These are phyloP conservation scores for Pseudomyrmex cubaensis DNA, from an alignment of 1,140 invertebrate genomes.

Conservation along the genomic window DNA sequence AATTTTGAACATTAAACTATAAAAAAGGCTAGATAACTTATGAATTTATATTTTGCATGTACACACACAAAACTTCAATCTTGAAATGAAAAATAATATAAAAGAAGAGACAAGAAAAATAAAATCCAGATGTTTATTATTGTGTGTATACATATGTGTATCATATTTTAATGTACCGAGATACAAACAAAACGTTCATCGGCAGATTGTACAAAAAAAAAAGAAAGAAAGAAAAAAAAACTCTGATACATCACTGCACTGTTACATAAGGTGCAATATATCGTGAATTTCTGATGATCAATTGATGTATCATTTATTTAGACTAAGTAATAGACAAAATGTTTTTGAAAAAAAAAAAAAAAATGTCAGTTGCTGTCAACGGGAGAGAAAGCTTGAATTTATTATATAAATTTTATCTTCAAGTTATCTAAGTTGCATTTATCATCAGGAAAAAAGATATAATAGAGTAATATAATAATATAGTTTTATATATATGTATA, in stretches of 20 bases:
- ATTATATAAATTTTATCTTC: background rate
- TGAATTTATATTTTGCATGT: slow-evolving; percentile 58
- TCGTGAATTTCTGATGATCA: slow-evolving; percentile 22
- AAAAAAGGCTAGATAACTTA: slow-evolving; percentile 22
- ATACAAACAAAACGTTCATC: slow-evolving; percentile 65
- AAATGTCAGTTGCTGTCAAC: slow-evolving; percentile 2
- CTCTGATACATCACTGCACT: slow-evolving; percentile 15
- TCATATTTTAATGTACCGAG: slow-evolving; percentile 72
- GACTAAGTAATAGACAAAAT: slow-evolving; percentile 26
- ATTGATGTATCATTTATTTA: slow-evolving; percentile 37
- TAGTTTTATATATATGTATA: slow-evolving; percentile 14
- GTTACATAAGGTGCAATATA: slow-evolving; percentile 55
- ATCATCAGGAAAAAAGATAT: background rate
- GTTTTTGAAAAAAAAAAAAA: too few species aligned
- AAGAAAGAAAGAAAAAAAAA: background rate
- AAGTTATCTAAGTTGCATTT: slow-evolving; percentile 34
- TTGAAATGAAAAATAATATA: slow-evolving; percentile 35
- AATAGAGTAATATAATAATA: slow-evolving; percentile 10
- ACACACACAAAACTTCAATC: slow-evolving; percentile 22
- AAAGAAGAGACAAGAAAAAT: slow-evolving; percentile 8
- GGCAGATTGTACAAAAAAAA: slow-evolving; percentile 57
- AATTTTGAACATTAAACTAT: slow-evolving; percentile 39
- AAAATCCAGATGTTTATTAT: slow-evolving; percentile 36
- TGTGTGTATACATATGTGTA: slow-evolving; percentile 64
- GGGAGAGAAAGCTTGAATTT: background rate